Evolutionary conservation across 2,888 invertebrate species (phyloP).

Genomic region (Cataglyphis albicans): DNA sequence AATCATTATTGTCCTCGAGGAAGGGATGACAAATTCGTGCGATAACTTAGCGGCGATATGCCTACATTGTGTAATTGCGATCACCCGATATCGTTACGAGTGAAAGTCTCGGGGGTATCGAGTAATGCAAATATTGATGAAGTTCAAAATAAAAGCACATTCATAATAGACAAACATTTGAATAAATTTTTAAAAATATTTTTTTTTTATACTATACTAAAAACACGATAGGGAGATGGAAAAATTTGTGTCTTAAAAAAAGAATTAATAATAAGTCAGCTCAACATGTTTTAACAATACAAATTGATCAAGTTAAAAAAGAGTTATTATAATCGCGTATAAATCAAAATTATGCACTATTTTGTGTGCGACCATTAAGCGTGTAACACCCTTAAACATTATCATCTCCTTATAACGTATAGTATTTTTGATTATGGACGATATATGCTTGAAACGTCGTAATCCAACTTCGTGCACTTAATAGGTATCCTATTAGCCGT

Average conservation of each 20-base stretch:
- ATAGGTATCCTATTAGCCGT: slow-evolving; percentile 73
- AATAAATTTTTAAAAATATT: neutral
- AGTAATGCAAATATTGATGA: slow-evolving; percentile 12
- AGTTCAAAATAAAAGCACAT: neutral
- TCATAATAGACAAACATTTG: neutral
- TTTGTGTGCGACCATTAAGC: slow-evolving; percentile 55
- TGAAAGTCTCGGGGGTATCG: slow-evolving; percentile 14
- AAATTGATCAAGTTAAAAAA: slow-evolving; percentile 22
- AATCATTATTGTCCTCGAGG: slow-evolving; percentile 54
- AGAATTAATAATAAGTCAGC: neutral
- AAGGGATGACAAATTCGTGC: slow-evolving; percentile 49
- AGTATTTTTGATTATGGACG: slow-evolving; percentile 65
- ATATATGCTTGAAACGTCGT: slow-evolving; percentile 41
- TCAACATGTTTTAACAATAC: neutral
- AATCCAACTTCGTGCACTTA: slow-evolving; percentile 63
- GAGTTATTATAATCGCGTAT: neutral
- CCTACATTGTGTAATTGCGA: slow-evolving; percentile 35
- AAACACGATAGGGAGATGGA: neutral
- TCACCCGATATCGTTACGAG: slow-evolving; percentile 5
- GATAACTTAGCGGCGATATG: slow-evolving; percentile 38
- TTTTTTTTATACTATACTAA: neutral
- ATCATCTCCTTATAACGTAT: slow-evolving; percentile 61
- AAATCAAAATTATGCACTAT: slow-evolving; percentile 1
- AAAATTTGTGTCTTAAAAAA: neutral
- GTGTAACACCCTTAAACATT: slow-evolving; percentile 66